These are phyloP conservation scores for Coracopsis vasa DNA, from an alignment of 2,113 vertebrate genomes.

Conservation along the genomic window DNA sequence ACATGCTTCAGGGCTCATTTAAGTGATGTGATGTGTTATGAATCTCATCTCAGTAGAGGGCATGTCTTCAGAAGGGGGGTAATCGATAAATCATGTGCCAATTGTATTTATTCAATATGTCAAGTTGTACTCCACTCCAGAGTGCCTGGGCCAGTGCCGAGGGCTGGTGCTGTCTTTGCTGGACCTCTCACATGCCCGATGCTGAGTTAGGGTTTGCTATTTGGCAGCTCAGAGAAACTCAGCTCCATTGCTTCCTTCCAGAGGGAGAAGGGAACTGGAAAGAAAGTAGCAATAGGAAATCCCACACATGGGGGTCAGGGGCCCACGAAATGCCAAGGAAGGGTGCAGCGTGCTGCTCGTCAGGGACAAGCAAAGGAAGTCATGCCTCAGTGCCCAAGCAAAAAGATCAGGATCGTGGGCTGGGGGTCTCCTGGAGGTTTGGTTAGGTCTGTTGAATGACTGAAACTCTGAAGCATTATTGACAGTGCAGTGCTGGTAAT, in stretches of 20 bases:
- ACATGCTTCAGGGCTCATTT: neutral
- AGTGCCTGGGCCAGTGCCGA: neutral
- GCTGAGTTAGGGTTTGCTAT: neutral
- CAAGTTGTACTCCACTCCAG: neutral
- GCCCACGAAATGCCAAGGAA: accelerated
- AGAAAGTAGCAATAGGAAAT: neutral
- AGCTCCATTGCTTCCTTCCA: neutral
- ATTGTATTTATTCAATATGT: neutral
- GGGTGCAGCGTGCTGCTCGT: neutral
- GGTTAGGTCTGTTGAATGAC: neutral
- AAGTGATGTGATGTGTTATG: neutral
- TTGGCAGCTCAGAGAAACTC: neutral
- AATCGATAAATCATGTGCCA: neutral
- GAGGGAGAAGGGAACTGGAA: neutral
- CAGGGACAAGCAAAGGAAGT: neutral
- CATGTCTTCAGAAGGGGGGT: neutral
- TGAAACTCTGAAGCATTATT: neutral
- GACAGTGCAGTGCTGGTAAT: neutral
- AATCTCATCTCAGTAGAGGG: neutral
- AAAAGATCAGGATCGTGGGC: neutral
- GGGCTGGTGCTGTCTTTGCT: neutral
- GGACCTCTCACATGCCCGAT: accelerated
- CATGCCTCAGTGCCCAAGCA: neutral
- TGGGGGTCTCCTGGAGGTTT: neutral
- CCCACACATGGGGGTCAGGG: accelerated